These are phyloP conservation scores for Oenanthe oenanthe DNA, from an alignment of 2,113 vertebrate genomes.

Conservation along the genomic window DNA sequence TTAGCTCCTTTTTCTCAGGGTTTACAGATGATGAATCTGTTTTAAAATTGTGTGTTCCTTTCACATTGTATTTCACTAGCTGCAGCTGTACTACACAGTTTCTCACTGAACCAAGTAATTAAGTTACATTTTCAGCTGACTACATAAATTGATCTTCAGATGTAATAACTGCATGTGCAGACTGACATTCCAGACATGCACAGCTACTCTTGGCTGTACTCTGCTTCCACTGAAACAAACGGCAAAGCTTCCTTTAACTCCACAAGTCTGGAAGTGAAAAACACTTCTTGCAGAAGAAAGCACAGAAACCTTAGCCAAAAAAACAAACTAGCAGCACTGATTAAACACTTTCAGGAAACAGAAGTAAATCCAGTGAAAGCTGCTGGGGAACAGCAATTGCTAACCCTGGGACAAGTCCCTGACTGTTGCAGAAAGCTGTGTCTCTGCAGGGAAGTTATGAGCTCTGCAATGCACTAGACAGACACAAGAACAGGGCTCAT, in stretches of 20 bases:
- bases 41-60: not conserved
- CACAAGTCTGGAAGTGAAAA: not conserved
- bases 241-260: not conserved
- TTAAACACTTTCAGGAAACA: not conserved
- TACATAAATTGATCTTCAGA: conserved; percentile 38
- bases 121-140: conserved; percentile 50
- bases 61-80: not conserved
- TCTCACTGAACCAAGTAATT: conserved; percentile 50
- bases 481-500: fast-evolving
- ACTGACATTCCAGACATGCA: not conserved
- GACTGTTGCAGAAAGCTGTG: not conserved
- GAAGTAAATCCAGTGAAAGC: not conserved
- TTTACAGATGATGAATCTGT: not conserved
- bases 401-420: not conserved
- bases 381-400: not conserved
- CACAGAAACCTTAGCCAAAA: not conserved
- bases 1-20: not conserved
- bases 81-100: conserved; percentile 6
- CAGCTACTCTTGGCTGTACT: not conserved
- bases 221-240: not conserved
- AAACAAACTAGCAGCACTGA: not conserved
- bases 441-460: not conserved
- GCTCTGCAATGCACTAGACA: not conserved
- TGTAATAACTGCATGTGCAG: not conserved
- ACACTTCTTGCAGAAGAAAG: not conserved